Base-by-base conservation (phyloP, 2,797 vertebrate species). In the Chelon labrosus region DNA sequence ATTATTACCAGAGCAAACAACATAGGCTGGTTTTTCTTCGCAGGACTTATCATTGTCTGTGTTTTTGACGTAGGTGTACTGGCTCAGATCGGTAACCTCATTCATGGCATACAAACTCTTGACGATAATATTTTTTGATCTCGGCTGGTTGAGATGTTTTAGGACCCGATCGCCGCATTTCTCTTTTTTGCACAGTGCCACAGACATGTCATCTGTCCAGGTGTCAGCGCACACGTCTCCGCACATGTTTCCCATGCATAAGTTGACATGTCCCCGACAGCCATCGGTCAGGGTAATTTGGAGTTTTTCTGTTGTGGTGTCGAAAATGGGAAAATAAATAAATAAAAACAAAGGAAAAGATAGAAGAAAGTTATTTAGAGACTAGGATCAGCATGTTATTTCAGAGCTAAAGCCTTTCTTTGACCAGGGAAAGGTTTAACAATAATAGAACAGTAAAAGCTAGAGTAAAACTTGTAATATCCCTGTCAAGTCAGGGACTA, bases 1-100 rank as follows among this genome's bases (percentile, higher is more conserved):
- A 11, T 1, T 0, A 5, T 73, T 86, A 94, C 93, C 89, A 89
- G 89, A 82, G 77, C 94, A 95, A 39, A 90, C 13, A 2, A 93
- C 75, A 13, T 58, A 65, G 31, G 65, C 89, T 7, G 56, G 19
- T 0, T 0, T 5, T 0, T 0, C 0, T 1, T 41, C 1, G 16
- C 3, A 51, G 0, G 0, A 5, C 1, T 0, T 0, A 0, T 0
- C 1, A 0, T 1, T 16, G 0, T 11, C 0, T 0, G 37, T 8
- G 4, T 38, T 53, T 5, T 2, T 9, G 13, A 92, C 8, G 0
- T 93, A 75, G 60, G 14, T 87, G 75, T 70, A 70, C 60, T 84
- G 77, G 17, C 0, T 64, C 20, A 92, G 22, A 0, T 19, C 11
- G 1, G 8, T 3, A 0, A 1, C 52, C 0, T 16, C 0, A 0